A percentile compares a stretch with the other conserved stretches of the same genome.
Conservation (phyloP, 2,888 invertebrate genomes). For the Sicus ferrugineus region DNA sequence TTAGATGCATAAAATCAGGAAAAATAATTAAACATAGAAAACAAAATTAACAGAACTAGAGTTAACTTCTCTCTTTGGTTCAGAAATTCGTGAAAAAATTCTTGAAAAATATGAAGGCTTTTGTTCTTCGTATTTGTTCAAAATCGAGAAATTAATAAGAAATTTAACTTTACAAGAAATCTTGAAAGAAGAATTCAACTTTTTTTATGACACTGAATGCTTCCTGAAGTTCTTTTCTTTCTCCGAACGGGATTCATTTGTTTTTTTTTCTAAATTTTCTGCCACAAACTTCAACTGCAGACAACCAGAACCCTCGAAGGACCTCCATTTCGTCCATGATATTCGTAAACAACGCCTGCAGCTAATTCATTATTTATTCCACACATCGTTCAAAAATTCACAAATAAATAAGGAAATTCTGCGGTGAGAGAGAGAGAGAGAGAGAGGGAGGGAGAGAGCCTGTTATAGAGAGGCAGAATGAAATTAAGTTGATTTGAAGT, state of each 20-base stretch:
- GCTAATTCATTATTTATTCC: constrained; percentile 24
- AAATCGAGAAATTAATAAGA: no score
- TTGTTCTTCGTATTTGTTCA: no score
- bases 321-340: neutral
- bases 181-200: no score
- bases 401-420: constrained; percentile 9
- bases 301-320: no score
- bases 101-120: no score
- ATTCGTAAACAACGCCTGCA: constrained; percentile 2
- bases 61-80: neutral
- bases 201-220: no score
- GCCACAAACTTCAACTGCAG: neutral
- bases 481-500: constrained; percentile 10
- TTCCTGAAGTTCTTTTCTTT: neutral
- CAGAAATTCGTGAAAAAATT: no score
- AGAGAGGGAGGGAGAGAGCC: neutral
- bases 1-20: neutral
- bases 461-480: constrained; percentile 8
- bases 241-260: neutral
- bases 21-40: no score
- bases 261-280: neutral
- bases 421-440: neutral
- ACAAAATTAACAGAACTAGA: no score
- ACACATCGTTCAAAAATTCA: constrained; percentile 6
- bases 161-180: no score